Percentiles rank a stretch among this genome's conserved stretches.
Evolutionary conservation across 2,113 vertebrate species (phyloP).

Genomic region (Cariama cristata): DNA sequence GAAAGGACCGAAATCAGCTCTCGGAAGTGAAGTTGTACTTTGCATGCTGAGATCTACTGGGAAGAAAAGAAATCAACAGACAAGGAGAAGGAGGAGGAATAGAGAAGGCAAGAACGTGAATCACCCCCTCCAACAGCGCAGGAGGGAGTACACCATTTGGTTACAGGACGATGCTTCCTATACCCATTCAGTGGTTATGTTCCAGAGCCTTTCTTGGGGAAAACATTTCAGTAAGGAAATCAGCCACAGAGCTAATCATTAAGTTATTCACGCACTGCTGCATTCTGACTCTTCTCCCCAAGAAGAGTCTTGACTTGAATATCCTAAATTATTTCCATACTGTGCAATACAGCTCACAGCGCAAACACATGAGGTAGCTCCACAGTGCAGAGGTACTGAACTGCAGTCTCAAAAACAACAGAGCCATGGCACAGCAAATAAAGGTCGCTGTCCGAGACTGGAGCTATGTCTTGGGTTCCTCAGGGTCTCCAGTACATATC

Average conservation of each 20-base stretch:
- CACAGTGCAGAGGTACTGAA: neutral
- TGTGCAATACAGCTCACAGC: neutral
- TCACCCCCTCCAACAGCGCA: neutral
- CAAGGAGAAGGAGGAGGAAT: neutral
- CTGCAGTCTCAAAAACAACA: neutral
- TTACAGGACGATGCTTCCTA: neutral
- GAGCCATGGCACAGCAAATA: neutral
- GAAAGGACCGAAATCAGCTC: neutral
- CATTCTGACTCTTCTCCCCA: neutral
- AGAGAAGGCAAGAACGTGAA: neutral
- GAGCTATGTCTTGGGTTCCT: neutral
- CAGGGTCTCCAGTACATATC: neutral
- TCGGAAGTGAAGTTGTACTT: neutral
- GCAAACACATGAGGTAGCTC: neutral
- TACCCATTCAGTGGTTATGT: neutral
- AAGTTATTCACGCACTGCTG: neutral
- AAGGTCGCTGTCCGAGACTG: rapidly evolving
- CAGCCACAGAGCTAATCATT: neutral
- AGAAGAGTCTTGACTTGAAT: neutral
- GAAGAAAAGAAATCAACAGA: neutral
- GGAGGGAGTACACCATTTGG: neutral
- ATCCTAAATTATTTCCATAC: neutral
- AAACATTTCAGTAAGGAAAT: neutral
- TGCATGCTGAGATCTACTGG: neutral
- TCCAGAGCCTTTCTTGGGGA: neutral